Evolutionary conservation across 2,797 vertebrate genomes (phyloP).

Genomic region (Siniperca obscura): DNA sequence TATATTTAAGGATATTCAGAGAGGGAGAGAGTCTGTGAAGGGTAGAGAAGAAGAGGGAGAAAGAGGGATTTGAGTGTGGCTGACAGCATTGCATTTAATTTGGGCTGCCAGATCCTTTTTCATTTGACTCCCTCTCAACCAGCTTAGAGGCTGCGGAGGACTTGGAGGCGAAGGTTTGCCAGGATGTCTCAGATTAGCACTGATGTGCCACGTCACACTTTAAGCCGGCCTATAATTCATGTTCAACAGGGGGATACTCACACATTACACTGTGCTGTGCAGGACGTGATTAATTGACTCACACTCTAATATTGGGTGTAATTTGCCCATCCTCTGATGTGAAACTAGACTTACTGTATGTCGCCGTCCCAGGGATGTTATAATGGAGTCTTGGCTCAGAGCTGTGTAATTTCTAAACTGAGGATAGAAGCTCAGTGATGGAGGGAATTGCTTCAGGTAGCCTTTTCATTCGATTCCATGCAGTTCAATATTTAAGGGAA

Average conservation of each 20-base stretch:
- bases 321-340: conserved; percentile 85
- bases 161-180: conserved; percentile 81
- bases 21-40: conserved; percentile 78
- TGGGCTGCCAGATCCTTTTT: conserved; percentile 86
- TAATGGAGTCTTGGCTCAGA: conserved; percentile 72
- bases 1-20: conserved; percentile 82
- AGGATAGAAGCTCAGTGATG: conserved; percentile 54
- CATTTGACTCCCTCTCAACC: conserved; percentile 83
- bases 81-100: conserved; percentile 86
- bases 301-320: conserved; percentile 85
- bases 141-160: conserved; percentile 82
- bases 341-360: conserved; percentile 84
- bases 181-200: conserved; percentile 83
- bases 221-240: conserved; percentile 85
- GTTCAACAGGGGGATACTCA: conserved; percentile 87
- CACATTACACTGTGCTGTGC: conserved; percentile 84
- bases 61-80: conserved; percentile 81
- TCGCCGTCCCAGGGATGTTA: conserved; percentile 75
- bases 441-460: conserved; percentile 53
- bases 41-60: conserved; percentile 78
- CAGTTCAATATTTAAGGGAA: conserved; percentile 33
- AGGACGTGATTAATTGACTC: conserved; percentile 86
- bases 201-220: conserved; percentile 83
- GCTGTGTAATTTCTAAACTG: conserved; percentile 65
- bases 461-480: conserved; percentile 30